These are phyloP conservation scores for Euschistus heros DNA, from an alignment of 1,140 invertebrate genomes.

Conservation along the genomic window DNA sequence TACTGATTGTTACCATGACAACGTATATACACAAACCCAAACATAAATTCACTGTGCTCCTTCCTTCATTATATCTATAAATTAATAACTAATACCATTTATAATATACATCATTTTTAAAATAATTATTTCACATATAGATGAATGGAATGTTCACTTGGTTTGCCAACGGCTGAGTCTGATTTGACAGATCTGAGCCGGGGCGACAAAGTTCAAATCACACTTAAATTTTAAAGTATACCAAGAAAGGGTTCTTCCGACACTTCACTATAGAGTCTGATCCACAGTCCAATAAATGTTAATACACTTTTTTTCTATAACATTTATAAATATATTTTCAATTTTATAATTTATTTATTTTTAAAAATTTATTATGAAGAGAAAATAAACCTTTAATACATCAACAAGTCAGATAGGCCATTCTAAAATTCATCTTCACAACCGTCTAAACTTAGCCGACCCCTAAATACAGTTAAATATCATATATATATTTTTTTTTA, in stretches of 20 bases:
- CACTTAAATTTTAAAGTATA: too few species aligned
- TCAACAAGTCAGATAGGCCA: slow-evolving; percentile 3
- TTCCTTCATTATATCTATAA: neutral
- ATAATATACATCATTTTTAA: neutral
- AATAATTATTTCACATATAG: neutral
- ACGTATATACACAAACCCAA: neutral
- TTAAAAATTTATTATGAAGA: neutral
- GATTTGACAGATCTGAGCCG: too few species aligned
- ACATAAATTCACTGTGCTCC: neutral
- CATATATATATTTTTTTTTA: neutral
- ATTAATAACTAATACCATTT: neutral
- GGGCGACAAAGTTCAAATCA: too few species aligned
- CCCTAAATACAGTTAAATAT: slow-evolving; percentile 1
- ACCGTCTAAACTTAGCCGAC: slow-evolving; percentile 1
- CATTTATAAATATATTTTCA: neutral
- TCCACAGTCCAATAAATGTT: too few species aligned
- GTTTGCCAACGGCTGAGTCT: too few species aligned
- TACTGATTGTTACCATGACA: slow-evolving; percentile 17
- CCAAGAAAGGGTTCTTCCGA: too few species aligned
- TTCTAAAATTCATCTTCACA: neutral
- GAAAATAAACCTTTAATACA: slow-evolving; percentile 1
- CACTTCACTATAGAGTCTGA: too few species aligned
- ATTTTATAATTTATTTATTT: neutral
- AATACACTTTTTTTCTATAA: too few species aligned
- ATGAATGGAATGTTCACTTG: neutral